These are phyloP conservation scores for Eupithecia inturbata DNA, from an alignment of 2,888 invertebrate genomes.

Conservation along the genomic window DNA sequence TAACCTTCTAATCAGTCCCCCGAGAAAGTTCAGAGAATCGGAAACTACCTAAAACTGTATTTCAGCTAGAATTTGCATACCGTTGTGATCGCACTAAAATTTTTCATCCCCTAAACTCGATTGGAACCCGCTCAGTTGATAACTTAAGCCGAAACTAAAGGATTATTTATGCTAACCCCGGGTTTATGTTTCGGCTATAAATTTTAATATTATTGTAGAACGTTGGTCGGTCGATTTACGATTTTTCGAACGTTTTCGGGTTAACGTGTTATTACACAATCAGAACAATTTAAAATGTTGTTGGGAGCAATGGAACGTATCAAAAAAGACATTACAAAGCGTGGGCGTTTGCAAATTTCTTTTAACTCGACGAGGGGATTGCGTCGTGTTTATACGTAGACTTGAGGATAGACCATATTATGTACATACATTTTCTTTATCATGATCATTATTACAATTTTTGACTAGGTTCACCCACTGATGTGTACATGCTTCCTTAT, in stretches of 20 bases:
- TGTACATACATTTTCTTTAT: not conserved
- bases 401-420: no score
- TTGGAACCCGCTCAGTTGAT: slow-evolving; percentile 22
- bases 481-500: no score
- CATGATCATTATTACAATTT: not conserved
- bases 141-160: slow-evolving; percentile 33
- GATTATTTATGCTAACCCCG: slow-evolving; percentile 40
- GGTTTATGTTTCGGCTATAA: slow-evolving; percentile 41
- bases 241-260: slow-evolving; percentile 36
- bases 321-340: not conserved
- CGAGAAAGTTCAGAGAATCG: not conserved
- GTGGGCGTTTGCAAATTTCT: not conserved
- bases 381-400: not conserved
- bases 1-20: not conserved
- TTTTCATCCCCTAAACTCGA: slow-evolving; percentile 4
- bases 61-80: not conserved
- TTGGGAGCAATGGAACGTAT: not conserved
- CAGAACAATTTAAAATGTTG: slow-evolving; percentile 8
- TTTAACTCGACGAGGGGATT: not conserved
- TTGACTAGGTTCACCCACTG: not conserved
- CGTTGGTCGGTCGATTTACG: slow-evolving; percentile 39
- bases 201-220: slow-evolving; percentile 47
- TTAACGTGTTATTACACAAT: slow-evolving; percentile 25
- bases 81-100: not conserved
- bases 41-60: not conserved